phyloP scores from a whole-genome alignment of 2,888 invertebrate genomes.

The Sepiola atlantica region DNA sequence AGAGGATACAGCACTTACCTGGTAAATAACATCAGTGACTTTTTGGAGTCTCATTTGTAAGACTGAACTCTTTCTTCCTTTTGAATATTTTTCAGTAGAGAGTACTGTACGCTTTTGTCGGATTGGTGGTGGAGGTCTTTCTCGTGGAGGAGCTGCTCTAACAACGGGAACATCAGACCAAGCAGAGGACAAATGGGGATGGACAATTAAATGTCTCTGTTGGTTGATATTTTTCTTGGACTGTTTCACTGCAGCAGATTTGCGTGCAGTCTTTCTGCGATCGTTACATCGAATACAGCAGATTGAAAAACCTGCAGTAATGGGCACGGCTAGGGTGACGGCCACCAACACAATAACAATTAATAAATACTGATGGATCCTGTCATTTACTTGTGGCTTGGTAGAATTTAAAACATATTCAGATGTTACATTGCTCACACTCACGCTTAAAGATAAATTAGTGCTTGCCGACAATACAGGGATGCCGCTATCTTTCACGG shows the following conservation, averaged over 20 bases:
- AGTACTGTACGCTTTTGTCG: background rate
- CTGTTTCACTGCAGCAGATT: background rate
- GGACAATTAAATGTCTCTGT: background rate
- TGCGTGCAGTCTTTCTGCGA: constrained; percentile 23
- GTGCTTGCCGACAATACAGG: background rate
- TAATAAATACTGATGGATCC: background rate
- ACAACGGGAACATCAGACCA: background rate
- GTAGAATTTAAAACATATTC: background rate
- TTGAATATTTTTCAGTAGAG: background rate
- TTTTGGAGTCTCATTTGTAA: background rate
- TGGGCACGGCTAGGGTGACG: background rate
- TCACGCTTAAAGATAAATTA: background rate
- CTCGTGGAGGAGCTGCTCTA: background rate
- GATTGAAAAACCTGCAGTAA: background rate
- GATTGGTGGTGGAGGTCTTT: background rate
- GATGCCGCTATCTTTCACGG: background rate
- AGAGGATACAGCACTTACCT: background rate
- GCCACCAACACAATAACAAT: constrained; percentile 10
- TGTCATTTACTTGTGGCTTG: background rate
- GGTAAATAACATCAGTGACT: background rate
- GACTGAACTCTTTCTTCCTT: background rate
- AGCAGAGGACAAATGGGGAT: background rate
- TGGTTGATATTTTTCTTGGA: background rate
- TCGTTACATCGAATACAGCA: constrained; percentile 32
- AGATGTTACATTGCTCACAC: constrained; percentile 9